These are phyloP conservation scores for Ferdinandea cuprea DNA, from an alignment of 2,888 invertebrate genomes.

Conservation along the genomic window DNA sequence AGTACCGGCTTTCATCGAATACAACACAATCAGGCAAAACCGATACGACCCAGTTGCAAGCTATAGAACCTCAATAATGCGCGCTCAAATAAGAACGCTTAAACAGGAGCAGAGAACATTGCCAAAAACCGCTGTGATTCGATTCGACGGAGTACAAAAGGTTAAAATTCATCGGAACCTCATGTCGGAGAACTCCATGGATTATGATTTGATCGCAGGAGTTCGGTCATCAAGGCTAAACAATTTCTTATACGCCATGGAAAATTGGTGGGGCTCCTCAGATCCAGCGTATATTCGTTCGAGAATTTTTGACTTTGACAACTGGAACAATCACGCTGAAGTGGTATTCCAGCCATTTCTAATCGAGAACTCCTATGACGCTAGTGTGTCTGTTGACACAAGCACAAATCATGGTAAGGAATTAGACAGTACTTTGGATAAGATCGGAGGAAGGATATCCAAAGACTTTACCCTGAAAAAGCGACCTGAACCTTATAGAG, in stretches of 20 bases:
- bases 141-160: conserved; percentile 97
- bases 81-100: conserved; percentile 77
- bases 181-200: conserved; percentile 91
- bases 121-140: conserved; percentile 91
- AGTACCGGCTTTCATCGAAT: conserved; percentile 90
- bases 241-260: conserved; percentile 92
- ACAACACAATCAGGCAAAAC: conserved; percentile 91
- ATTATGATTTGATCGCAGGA: conserved; percentile 96
- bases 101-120: conserved; percentile 80
- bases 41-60: conserved; percentile 82
- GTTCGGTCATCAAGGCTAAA: conserved; percentile 93
- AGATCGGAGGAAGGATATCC: conserved; percentile 90
- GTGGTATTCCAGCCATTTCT: conserved; percentile 95
- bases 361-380: conserved; percentile 89
- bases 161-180: conserved; percentile 95
- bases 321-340: conserved; percentile 99
- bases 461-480: conserved; percentile 87
- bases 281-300: conserved; percentile 89
- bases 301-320: conserved; percentile 98
- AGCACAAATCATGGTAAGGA: conserved; percentile 84
- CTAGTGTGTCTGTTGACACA: conserved; percentile 88
- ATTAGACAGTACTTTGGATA: conserved; percentile 86
- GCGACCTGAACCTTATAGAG: conserved; percentile 89
- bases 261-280: conserved; percentile 98
- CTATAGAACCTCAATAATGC: conserved; percentile 78